phyloP scores from a whole-genome alignment of 2,888 invertebrate species.

The Plusia festucae region DNA sequence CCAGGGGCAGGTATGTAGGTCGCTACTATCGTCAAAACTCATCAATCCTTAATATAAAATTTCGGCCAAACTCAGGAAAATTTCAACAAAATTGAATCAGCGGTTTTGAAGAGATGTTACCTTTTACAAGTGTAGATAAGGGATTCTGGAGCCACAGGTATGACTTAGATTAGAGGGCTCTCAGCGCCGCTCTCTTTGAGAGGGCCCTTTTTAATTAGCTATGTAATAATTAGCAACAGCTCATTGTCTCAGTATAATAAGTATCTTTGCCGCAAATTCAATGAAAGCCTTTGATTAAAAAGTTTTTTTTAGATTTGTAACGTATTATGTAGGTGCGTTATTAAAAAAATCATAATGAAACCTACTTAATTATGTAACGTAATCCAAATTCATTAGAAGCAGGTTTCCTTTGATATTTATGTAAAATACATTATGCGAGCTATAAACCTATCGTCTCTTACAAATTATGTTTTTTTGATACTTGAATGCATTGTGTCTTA shows the following conservation, averaged over 20 bases:
- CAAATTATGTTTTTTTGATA: background rate
- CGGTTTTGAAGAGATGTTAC: constrained; percentile 56
- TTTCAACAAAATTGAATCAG: constrained; percentile 58
- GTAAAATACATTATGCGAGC: constrained; percentile 14
- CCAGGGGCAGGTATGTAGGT: constrained; percentile 14
- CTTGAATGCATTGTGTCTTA: background rate
- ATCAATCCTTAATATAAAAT: constrained; percentile 48
- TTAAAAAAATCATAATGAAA: constrained; percentile 27
- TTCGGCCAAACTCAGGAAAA: constrained; percentile 46
- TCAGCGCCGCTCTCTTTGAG: constrained; percentile 44
- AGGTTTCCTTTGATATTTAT: constrained; percentile 28
- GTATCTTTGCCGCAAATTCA: constrained; percentile 29
- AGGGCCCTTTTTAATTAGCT: constrained; percentile 62
- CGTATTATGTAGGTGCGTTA: constrained; percentile 15
- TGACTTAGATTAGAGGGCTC: constrained; percentile 35
- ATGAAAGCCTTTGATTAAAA: constrained; percentile 23
- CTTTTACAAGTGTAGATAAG: constrained; percentile 56
- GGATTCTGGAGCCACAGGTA: constrained; percentile 32
- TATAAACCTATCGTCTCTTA: background rate
- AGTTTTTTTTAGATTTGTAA: constrained; percentile 25
- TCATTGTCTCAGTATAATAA: constrained; percentile 37
- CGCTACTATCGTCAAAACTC: constrained; percentile 47
- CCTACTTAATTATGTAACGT: constrained; percentile 27
- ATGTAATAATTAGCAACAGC: constrained; percentile 63
- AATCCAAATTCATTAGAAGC: constrained; percentile 23